Evolutionary conservation across 2,113 vertebrate species (phyloP), one percentile per base, ranked within the genome.

Genomic region (Sprattus sprattus): DNA sequence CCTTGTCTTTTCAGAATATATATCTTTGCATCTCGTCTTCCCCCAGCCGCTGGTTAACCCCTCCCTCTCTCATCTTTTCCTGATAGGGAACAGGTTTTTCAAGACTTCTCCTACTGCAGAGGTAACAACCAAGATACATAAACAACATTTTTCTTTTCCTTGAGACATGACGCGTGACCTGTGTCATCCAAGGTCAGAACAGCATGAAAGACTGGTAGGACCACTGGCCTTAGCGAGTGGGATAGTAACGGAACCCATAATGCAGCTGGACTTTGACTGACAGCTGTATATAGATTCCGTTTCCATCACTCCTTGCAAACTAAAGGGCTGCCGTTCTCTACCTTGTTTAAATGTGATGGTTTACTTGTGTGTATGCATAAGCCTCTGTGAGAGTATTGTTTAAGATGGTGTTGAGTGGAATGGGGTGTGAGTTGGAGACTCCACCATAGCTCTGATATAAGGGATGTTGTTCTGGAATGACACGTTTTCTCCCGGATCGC

Each of bases 401-500:
- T 16, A 45, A 46, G 44, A 22, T 18, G 64, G 64, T n/a, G 64
- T 78, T 44, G 25, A 25, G 52, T 28, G 46, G 47, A 6, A 6
- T 49, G 47, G 28, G 32, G 71, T 32, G 25, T 78, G 71, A 44
- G 32, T 16, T 78, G 71, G 71, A 78, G 28, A 18, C 10, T 4
- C 11, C 32, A 78, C 15, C 28, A 28, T 5, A 11, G 0, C 4
- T 32, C 25, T 10, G 4, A 64, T 15, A 28, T 44, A 45, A 25
- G 10, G 45, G 87, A 87, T 39, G 94, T 82, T 85, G 95, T 96
- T 97, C 96, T 94, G 96, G 93, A 97, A 99, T 99, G 98, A 99
- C 98, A 99, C 97, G 98, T 97, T 99, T 98, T 98, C 97, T 99
- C 98, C 97, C 97, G 97, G 96, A 98, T 98, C 96, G 97, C 96